Evolutionary conservation across 2,797 vertebrate genomes (phyloP).

Genomic region (Glossophaga mutica): DNA sequence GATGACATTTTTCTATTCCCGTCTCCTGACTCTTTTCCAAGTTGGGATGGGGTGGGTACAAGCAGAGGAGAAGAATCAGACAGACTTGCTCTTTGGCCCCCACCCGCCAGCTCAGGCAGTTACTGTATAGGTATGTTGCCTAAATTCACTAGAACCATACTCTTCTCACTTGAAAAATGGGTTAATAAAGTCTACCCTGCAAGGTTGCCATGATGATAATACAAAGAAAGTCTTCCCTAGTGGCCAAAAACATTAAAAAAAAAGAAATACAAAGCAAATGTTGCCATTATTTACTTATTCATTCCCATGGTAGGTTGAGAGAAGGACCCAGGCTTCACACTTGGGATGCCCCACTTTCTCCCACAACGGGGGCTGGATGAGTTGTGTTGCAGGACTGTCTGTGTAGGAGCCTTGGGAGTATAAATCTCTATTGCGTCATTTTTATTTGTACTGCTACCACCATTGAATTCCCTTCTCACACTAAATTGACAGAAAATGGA

Average conservation of each 20-base stretch:
- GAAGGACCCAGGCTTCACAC: background rate
- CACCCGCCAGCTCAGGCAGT: background rate
- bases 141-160: background rate
- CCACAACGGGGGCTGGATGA: background rate
- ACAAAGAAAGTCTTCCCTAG: background rate
- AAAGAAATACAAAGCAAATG: background rate
- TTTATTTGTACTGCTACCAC: background rate
- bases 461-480: background rate
- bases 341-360: no score
- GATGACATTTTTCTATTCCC: background rate
- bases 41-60: no score
- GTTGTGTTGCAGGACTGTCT: background rate
- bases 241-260: background rate
- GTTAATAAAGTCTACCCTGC: background rate
- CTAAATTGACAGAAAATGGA: background rate
- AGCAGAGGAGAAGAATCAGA: background rate
- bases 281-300: background rate
- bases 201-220: background rate
- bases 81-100: accelerated
- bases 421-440: background rate
- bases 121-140: background rate
- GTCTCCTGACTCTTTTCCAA: background rate
- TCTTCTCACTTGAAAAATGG: background rate
- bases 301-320: background rate
- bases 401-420: accelerated